A percentile compares a stretch with the other conserved stretches of the same genome.
phyloP scores from a whole-genome alignment of 2,888 invertebrate species.

The Marronus borbonicus region DNA sequence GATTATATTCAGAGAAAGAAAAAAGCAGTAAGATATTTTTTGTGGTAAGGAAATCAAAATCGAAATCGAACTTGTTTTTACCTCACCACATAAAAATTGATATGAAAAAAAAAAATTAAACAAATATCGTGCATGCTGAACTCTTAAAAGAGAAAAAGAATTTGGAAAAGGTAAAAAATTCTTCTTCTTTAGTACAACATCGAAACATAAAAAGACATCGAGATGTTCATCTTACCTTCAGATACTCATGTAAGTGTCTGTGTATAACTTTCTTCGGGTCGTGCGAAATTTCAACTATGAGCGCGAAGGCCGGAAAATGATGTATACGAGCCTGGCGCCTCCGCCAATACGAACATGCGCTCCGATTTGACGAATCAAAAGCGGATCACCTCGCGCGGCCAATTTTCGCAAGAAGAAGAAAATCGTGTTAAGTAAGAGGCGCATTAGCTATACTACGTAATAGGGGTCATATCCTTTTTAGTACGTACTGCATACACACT shows the following conservation, averaged over 20 bases:
- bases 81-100: too few relatives aligned
- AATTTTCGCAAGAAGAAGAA: conserved; percentile 25
- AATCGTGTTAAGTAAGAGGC: conserved; percentile 25
- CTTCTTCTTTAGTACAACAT: neutral
- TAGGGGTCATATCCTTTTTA: conserved; percentile 35
- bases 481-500: neutral
- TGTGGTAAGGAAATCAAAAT: too few relatives aligned
- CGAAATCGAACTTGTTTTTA: too few relatives aligned
- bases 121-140: neutral
- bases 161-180: neutral
- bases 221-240: conserved; percentile 45
- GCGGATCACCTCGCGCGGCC: neutral
- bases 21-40: too few relatives aligned
- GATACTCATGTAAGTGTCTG: conserved; percentile 46
- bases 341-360: conserved; percentile 52
- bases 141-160: neutral
- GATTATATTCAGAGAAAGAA: too few relatives aligned
- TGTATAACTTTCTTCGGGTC: conserved; percentile 42
- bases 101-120: too few relatives aligned
- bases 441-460: conserved; percentile 29
- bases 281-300: conserved; percentile 50
- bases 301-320: conserved; percentile 24
- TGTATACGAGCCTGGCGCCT: conserved; percentile 36
- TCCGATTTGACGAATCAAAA: conserved; percentile 47
- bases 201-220: neutral